Evolutionary conservation across 2,113 vertebrate genomes (phyloP).

Genomic region (Nannobrachium achirus): DNA sequence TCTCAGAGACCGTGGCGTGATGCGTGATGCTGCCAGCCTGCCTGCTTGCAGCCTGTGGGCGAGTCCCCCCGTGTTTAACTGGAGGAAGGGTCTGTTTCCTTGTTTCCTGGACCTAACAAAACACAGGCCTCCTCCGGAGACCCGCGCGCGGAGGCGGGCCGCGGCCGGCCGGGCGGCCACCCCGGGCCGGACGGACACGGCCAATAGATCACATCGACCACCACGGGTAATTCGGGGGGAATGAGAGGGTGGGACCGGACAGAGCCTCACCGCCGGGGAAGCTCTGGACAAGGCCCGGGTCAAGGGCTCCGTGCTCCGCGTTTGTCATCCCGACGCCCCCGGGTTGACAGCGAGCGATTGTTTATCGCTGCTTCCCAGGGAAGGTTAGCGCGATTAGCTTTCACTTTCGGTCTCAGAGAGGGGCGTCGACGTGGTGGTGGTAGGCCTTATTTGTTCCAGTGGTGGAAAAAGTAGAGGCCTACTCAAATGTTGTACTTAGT

Average conservation of each 20-base stretch:
- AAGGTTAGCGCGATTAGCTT: conserved; percentile 53
- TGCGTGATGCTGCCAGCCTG: conserved; percentile 71
- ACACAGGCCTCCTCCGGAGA: conserved; percentile 88
- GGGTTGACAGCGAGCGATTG: conserved; percentile 49
- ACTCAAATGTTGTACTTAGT: too few relatives aligned
- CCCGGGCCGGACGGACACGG: conserved; percentile 70
- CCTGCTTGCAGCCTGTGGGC: conserved; percentile 66
- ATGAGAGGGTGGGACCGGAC: conserved; percentile 12
- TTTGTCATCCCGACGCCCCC: conserved; percentile 55
- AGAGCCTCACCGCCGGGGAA: conserved; percentile 48
- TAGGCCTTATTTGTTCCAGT: too few relatives aligned
- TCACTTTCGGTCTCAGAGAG: conserved; percentile 63
- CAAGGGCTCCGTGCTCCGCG: conserved; percentile 45
- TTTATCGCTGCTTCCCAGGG: conserved; percentile 57
- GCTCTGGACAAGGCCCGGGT: conserved; percentile 42
- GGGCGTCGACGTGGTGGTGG: too few relatives aligned
- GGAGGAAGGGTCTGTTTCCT: conserved; percentile 98
- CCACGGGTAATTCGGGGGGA: neutral
- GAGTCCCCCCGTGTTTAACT: conserved; percentile 87
- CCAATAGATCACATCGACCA: conserved; percentile 87
- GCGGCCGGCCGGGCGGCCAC: conserved; percentile 20
- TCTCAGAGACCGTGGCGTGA: conserved; percentile 69
- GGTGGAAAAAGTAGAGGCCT: too few relatives aligned
- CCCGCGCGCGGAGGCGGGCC: conserved; percentile 79
- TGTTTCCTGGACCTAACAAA: conserved; percentile 95